A percentile compares a stretch with the other conserved stretches of the same genome.
phyloP scores from a whole-genome alignment of 2,797 vertebrate genomes.

The Erethizon dorsatum region DNA sequence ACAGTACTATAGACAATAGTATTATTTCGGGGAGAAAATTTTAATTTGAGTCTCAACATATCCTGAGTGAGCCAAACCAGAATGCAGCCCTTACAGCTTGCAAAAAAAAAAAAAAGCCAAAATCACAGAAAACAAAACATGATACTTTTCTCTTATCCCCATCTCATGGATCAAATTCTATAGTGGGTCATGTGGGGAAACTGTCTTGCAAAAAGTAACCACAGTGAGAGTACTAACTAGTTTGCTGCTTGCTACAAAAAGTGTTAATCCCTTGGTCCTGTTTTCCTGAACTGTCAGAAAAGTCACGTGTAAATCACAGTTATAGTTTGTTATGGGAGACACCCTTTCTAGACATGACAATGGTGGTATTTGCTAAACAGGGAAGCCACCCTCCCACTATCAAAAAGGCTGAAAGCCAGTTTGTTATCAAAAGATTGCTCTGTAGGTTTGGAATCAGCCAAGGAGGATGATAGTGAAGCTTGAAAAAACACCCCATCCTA shows the following conservation, averaged over 20 bases:
- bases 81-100: not conserved
- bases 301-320: not conserved
- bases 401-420: not conserved
- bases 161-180: constrained; percentile 15
- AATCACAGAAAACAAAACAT: not conserved
- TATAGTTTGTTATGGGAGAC: not conserved
- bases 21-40: not conserved
- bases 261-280: not conserved
- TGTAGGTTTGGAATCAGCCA: not conserved
- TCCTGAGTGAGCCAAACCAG: not conserved
- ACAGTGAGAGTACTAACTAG: not conserved
- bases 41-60: not conserved
- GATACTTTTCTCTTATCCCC: not conserved
- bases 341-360: not conserved
- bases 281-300: constrained; percentile 1
- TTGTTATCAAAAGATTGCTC: not conserved
- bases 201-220: not conserved
- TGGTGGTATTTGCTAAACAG: not conserved
- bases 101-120: not conserved
- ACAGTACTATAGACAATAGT: constrained; percentile 23
- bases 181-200: not conserved
- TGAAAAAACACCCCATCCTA: not conserved
- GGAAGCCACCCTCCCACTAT: not conserved
- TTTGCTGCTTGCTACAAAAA: constrained; percentile 5
- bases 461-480: not conserved